Conservation (phyloP, 2,113 vertebrate genomes). For the Oryzias melastigma region DNA sequence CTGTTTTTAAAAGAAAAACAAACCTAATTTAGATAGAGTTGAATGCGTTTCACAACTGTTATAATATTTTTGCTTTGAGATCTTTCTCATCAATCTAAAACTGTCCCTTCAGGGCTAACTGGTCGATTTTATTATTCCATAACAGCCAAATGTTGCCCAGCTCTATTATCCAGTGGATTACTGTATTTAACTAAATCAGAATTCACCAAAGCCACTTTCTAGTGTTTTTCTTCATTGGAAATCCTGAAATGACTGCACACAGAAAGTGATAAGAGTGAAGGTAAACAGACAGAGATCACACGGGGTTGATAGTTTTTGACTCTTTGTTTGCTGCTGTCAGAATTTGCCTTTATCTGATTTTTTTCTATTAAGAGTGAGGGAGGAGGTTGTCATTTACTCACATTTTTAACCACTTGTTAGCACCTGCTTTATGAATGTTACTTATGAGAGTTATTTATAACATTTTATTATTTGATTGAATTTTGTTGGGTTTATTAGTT, state of each 20-base stretch:
- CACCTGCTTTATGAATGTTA: too few species aligned
- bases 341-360: constrained; percentile 1
- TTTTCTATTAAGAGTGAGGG: not conserved
- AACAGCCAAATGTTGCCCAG: not conserved
- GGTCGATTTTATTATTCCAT: not conserved
- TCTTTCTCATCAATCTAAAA: too few species aligned
- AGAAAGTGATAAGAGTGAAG: not conserved
- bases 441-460: too few species aligned
- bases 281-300: constrained; percentile 10
- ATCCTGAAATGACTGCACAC: not conserved
- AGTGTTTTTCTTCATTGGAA: not conserved
- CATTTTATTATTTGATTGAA: too few species aligned
- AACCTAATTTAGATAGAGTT: too few species aligned
- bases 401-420: too few species aligned
- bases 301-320: not conserved
- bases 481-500: too few species aligned
- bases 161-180: not conserved
- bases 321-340: constrained; percentile 1
- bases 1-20: too few species aligned
- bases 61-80: too few species aligned
- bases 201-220: constrained; percentile 1
- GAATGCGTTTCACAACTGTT: too few species aligned
- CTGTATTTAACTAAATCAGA: constrained; percentile 6
- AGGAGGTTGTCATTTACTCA: not conserved
- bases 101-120: too few species aligned